These are phyloP conservation scores for Lycophotia porphyrea DNA, from an alignment of 2,888 invertebrate species.

Conservation along the genomic window DNA sequence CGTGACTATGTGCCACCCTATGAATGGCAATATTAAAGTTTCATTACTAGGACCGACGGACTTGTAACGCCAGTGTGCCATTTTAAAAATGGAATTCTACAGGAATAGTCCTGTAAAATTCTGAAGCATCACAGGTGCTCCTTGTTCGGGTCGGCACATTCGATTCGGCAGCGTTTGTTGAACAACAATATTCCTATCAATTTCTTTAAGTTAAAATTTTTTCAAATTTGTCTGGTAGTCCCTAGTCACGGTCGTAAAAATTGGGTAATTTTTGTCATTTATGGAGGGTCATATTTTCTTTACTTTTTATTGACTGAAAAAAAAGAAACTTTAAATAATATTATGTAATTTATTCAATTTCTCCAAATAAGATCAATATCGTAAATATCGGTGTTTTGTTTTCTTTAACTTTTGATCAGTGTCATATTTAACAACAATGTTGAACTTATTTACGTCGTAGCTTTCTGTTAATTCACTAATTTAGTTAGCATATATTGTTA, in stretches of 20 bases:
- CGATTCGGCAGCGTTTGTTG: not conserved
- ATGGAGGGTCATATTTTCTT: no score
- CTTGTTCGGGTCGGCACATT: not conserved
- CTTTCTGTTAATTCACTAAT: not conserved
- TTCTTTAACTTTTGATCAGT: not conserved
- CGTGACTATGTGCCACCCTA: conserved; percentile 25
- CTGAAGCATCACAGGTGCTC: not conserved
- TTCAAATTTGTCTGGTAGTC: no score
- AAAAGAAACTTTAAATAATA: no score
- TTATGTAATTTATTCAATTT: not conserved
- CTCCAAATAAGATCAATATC: not conserved
- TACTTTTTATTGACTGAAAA: no score
- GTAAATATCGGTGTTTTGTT: not conserved
- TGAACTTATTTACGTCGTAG: not conserved
- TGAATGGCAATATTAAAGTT: conserved; percentile 45
- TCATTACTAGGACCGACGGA: conserved; percentile 11
- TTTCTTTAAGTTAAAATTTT: no score
- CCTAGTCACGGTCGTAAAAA: no score
- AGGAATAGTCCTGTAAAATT: not conserved
- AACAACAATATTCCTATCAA: not conserved
- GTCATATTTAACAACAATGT: not conserved
- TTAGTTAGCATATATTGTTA: no score
- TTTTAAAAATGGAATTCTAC: not conserved
- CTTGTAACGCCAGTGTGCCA: not conserved
- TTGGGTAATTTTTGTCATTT: no score